These are phyloP conservation scores for Scytalopus superciliaris DNA, from an alignment of 2,113 vertebrate species.

Conservation along the genomic window DNA sequence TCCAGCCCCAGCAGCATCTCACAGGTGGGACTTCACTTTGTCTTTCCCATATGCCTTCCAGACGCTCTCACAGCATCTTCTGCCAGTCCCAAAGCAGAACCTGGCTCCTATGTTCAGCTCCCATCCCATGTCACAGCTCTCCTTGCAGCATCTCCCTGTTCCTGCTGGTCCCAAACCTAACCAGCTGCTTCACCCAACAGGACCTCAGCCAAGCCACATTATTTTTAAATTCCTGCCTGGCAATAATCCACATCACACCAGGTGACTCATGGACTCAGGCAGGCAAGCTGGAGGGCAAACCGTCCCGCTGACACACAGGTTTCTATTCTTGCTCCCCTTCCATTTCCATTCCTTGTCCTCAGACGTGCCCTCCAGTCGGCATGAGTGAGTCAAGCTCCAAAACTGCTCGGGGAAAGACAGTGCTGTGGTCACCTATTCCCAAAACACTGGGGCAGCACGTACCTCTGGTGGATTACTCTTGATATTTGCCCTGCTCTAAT, in stretches of 20 bases:
- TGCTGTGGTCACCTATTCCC: background rate
- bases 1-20: background rate
- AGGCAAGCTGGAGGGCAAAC: background rate
- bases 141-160: background rate
- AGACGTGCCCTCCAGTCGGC: background rate
- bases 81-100: background rate
- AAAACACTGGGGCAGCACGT: background rate
- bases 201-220: background rate
- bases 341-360: background rate
- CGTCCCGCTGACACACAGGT: background rate
- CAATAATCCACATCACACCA: background rate
- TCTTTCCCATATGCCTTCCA: background rate
- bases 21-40: background rate
- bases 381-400: slow-evolving; percentile 12
- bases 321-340: slow-evolving; percentile 28
- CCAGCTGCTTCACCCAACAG: background rate
- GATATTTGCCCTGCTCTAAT: background rate
- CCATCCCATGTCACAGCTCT: background rate
- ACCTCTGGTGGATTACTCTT: background rate
- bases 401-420: background rate
- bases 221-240: slow-evolving; percentile 23
- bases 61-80: fast-evolving
- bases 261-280: background rate
- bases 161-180: background rate
- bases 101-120: background rate